phyloP scores from a whole-genome alignment of 2,888 invertebrate genomes.

The Oscheius sp. region DNA sequence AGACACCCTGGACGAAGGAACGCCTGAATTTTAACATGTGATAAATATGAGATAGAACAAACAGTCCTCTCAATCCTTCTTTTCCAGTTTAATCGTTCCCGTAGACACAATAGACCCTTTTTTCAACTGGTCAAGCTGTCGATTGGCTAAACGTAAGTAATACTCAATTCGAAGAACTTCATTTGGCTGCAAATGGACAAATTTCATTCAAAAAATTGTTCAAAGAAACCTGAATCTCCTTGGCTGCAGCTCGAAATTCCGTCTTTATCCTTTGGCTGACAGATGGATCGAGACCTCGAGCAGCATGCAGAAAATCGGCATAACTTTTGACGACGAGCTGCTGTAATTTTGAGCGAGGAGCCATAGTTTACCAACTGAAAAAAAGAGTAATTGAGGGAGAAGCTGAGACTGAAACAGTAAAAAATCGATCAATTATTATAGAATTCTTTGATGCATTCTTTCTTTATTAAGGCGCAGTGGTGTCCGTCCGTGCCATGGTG shows the following conservation, averaged over 20 bases:
- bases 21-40: too few relatives aligned
- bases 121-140: conserved; percentile 53
- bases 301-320: conserved; percentile 53
- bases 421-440: too few relatives aligned
- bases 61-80: neutral
- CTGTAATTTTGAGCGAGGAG: conserved; percentile 57
- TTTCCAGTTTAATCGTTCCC: conserved; percentile 3
- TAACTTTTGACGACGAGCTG: conserved; percentile 57
- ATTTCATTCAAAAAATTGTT: neutral
- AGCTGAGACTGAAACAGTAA: too few relatives aligned
- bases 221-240: conserved; percentile 14
- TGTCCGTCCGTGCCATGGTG: too few relatives aligned
- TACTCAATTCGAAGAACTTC: conserved; percentile 59
- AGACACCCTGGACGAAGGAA: too few relatives aligned
- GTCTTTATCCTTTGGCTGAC: conserved; percentile 48
- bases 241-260: conserved; percentile 54
- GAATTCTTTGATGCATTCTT: too few relatives aligned
- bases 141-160: conserved; percentile 52
- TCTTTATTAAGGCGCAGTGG: too few relatives aligned
- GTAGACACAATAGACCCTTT: conserved; percentile 46
- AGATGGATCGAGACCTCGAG: conserved; percentile 48
- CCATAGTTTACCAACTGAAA: neutral
- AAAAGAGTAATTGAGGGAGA: too few relatives aligned
- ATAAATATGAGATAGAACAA: too few relatives aligned
- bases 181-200: conserved; percentile 38